Conservation (phyloP, 2,113 vertebrate species). For the Asarcornis scutulata region DNA sequence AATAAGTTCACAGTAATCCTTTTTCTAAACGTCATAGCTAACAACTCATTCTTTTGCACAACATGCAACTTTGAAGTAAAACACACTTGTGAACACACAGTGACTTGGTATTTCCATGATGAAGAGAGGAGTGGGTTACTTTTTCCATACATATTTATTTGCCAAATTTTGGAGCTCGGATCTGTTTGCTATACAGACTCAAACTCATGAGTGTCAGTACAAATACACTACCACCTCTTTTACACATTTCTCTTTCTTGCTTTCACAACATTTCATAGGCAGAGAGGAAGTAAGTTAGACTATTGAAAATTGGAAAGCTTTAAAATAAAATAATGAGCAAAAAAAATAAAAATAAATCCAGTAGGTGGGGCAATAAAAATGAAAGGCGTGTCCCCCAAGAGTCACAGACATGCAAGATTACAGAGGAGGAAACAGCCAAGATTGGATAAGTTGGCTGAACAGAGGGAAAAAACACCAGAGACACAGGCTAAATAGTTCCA, state of each 20-base stretch:
- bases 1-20: conserved; percentile 47
- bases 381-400: neutral
- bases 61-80: conserved; percentile 33
- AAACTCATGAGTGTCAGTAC: neutral
- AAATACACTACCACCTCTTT: neutral
- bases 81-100: neutral
- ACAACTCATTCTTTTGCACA: conserved; percentile 14
- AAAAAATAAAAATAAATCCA: conserved; percentile 45
- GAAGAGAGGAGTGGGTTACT: neutral
- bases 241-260: neutral
- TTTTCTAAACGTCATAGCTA: neutral
- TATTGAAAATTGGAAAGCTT: conserved; percentile 4
- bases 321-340: conserved; percentile 1
- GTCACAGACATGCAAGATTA: conserved; percentile 33
- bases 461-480: neutral
- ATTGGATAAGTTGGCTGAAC: conserved; percentile 36
- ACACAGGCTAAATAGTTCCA: neutral
- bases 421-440: neutral
- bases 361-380: conserved; percentile 35
- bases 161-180: neutral
- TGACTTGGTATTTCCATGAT: conserved; percentile 42
- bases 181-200: neutral
- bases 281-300: neutral
- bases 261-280: neutral
- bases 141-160: conserved; percentile 9